A percentile compares a stretch with the other conserved stretches of the same genome.
Conservation (phyloP, 2,797 vertebrate species). For the Carduelis carduelis region DNA sequence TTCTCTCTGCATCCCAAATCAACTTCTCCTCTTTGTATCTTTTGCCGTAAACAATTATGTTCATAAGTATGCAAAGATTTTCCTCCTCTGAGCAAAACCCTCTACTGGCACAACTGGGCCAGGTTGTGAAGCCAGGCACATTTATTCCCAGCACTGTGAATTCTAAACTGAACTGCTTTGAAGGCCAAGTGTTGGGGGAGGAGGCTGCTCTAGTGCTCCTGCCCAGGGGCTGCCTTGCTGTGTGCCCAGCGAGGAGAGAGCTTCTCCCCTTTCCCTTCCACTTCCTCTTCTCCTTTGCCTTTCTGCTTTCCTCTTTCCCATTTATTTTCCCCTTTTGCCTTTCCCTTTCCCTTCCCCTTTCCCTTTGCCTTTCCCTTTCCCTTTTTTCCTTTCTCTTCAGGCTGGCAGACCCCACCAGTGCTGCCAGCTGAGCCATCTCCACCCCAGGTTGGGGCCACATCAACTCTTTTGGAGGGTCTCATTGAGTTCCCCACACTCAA, state of each 20-base stretch:
- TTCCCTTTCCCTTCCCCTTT: no score
- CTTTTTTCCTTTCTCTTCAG: background rate
- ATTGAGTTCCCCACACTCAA: background rate
- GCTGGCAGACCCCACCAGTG: background rate
- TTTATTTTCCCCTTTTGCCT: background rate
- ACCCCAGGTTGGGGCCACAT: accelerated
- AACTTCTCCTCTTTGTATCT: background rate
- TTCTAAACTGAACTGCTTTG: background rate
- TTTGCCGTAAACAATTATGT: background rate
- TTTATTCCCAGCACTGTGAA: background rate
- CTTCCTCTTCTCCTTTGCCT: background rate
- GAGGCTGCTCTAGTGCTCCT: background rate
- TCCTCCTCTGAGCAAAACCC: background rate
- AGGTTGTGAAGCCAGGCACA: background rate
- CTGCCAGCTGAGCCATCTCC: background rate
- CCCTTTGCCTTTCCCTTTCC: background rate
- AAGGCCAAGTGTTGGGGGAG: background rate
- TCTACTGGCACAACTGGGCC: background rate
- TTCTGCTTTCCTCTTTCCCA: background rate
- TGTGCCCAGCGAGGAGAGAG: accelerated
- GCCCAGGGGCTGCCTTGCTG: background rate
- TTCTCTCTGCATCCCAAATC: background rate
- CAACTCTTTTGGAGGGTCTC: background rate
- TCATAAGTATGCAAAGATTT: conserved; percentile 20
- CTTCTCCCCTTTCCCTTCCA: background rate